phyloP scores from a whole-genome alignment of 2,113 vertebrate genomes.

The Vicugna pacos region DNA sequence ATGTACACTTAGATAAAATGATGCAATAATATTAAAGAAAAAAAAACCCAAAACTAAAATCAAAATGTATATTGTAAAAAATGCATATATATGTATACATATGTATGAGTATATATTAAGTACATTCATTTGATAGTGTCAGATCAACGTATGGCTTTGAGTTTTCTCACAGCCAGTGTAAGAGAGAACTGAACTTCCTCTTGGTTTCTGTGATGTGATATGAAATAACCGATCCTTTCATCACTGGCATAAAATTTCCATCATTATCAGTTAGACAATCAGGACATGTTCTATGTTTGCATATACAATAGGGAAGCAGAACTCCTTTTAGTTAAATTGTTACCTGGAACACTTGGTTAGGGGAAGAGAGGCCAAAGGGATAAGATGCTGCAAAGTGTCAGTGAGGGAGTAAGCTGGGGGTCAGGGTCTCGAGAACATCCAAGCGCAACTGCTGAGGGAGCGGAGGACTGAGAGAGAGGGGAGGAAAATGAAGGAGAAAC shows the following conservation, averaged over 20 bases:
- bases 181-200: not conserved
- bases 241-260: not conserved
- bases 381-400: not conserved
- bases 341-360: not conserved
- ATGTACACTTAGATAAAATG: conserved; percentile 4
- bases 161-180: too few relatives aligned
- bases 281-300: not conserved
- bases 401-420: not conserved
- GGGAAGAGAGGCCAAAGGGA: not conserved
- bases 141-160: not conserved
- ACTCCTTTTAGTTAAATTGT: not conserved
- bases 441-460: not conserved
- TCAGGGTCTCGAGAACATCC: not conserved
- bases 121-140: not conserved
- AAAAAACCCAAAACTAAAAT: not conserved
- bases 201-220: not conserved
- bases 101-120: not conserved
- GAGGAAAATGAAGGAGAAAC: not conserved
- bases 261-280: not conserved
- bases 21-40: not conserved
- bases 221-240: not conserved
- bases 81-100: not conserved
- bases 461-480: not conserved
- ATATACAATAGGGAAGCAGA: not conserved
- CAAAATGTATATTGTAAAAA: not conserved